Base-by-base conservation (phyloP, 1,140 invertebrate species). In the Drosophila tani region DNA sequence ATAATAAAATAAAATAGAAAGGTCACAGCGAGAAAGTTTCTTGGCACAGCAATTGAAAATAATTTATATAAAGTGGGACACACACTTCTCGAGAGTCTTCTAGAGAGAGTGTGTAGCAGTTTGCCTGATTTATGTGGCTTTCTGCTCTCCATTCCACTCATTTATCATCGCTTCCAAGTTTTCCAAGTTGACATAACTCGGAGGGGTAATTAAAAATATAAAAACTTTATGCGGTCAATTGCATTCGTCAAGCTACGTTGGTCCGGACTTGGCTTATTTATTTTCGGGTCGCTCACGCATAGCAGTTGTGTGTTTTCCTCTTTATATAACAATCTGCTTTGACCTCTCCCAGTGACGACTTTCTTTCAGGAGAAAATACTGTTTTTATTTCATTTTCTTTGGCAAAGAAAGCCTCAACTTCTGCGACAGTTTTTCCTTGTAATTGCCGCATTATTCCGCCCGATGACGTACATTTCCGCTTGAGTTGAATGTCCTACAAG, bases 401-500 rank as follows among this genome's bases (percentile, higher is more conserved):
- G 17, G 19, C 19, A 17, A 15, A 24, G 14, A 59, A 19, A 21
- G 14, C 40, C 51, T n/a, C 19, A 38, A 56, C 41, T 19, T 19
- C 15, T 58, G 63, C 53, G 46, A 63, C 59, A 51, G n/a, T 71
- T 73, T 76, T 70, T 57, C 19, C 56, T 49, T 56, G 19, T 56
- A 66, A 78, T 15, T 51, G 35, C 49, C 35, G 46, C 38, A 43
- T 66, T 45, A 51, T 41, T 51, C 47, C n/a, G 5, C 21, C 38
- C n/a, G 7, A 38, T 84, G 82, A 82, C 79, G 69, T 60, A 74
- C 57, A 60, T 58, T 79, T 50, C 55, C 46, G 46, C 41, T 8
- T 14, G 55, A 81, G 84, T 88, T 87, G 73, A 88, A 78, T 83
- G 83, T 87, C 81, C 83, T 81, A 75, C 64, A 45, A 57, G 32